phyloP scores from a whole-genome alignment of 2,113 vertebrate species.

The Mandrillus leucophaeus region DNA sequence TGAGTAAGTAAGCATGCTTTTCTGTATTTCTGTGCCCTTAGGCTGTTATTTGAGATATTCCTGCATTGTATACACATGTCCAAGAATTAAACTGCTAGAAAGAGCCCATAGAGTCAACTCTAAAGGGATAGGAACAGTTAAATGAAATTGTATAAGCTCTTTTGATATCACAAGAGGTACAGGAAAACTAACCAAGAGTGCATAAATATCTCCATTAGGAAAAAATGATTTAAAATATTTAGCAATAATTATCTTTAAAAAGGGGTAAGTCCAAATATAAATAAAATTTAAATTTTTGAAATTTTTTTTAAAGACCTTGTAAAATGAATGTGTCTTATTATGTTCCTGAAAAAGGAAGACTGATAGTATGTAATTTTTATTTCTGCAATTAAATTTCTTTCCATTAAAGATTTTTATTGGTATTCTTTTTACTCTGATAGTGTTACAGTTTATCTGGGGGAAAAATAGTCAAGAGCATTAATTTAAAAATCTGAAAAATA shows the following conservation, averaged over 20 bases:
- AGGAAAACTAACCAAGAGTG: not conserved
- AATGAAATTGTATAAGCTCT: not conserved
- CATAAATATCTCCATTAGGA: not conserved
- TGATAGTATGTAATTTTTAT: not conserved
- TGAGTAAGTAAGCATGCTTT: not conserved
- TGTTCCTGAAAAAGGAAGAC: not conserved
- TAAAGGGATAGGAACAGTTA: not conserved
- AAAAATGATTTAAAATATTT: not conserved
- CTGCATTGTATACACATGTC: not conserved
- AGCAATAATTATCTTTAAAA: constrained; percentile 2
- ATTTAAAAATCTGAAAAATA: constrained; percentile 40
- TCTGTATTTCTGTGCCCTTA: not conserved
- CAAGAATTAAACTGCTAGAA: not conserved
- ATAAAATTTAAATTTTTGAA: not conserved
- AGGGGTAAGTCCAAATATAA: not conserved
- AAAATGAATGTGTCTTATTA: not conserved
- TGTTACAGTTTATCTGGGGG: constrained; percentile 20
- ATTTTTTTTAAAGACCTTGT: not conserved
- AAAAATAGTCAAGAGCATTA: constrained; percentile 28
- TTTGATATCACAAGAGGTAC: not conserved
- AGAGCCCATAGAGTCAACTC: not conserved
- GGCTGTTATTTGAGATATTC: not conserved
- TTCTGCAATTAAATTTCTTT: not conserved
- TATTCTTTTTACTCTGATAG: not conserved
- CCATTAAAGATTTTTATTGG: not conserved